Percentiles rank a stretch among this genome's conserved stretches.
phyloP scores from a whole-genome alignment of 2,888 invertebrate genomes.

The Agonopterix arenella region DNA sequence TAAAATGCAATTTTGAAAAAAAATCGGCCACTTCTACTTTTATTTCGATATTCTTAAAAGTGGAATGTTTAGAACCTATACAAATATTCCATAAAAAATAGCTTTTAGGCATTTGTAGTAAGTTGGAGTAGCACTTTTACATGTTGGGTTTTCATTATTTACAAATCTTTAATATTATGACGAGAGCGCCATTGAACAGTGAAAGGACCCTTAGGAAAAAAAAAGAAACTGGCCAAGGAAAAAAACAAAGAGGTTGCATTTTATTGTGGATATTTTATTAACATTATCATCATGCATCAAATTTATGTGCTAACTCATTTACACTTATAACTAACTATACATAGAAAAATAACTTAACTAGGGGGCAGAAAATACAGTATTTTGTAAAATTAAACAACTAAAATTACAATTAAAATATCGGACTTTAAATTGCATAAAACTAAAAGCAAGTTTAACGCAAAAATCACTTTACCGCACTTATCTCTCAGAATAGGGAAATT shows the following conservation, averaged over 20 bases:
- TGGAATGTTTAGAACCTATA: too few relatives aligned
- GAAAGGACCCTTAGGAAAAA: too few relatives aligned
- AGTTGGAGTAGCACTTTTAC: too few relatives aligned
- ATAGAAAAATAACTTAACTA: slow-evolving; percentile 76
- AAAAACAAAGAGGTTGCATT: slow-evolving; percentile 54
- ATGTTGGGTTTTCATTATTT: too few relatives aligned
- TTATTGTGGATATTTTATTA: slow-evolving; percentile 76
- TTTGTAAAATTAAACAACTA: slow-evolving; percentile 70
- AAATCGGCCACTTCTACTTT: too few relatives aligned
- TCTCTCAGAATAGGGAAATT: slow-evolving; percentile 62
- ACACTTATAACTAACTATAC: slow-evolving; percentile 77
- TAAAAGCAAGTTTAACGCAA: slow-evolving; percentile 64
- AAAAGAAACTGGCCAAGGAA: slow-evolving; percentile 10
- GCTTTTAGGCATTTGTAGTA: too few relatives aligned
- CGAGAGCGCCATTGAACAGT: too few relatives aligned
- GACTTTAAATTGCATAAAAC: slow-evolving; percentile 61
- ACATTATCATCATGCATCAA: slow-evolving; percentile 77
- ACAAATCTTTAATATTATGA: too few relatives aligned
- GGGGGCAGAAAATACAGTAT: slow-evolving; percentile 73
- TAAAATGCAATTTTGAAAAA: too few relatives aligned
- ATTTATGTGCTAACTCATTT: slow-evolving; percentile 75
- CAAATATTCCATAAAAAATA: too few relatives aligned
- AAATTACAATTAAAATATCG: slow-evolving; percentile 65
- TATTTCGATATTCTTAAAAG: too few relatives aligned
- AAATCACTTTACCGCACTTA: slow-evolving; percentile 53